These are phyloP conservation scores for Neostethus bicornis DNA, from an alignment of 2,797 vertebrate species.

Conservation along the genomic window DNA sequence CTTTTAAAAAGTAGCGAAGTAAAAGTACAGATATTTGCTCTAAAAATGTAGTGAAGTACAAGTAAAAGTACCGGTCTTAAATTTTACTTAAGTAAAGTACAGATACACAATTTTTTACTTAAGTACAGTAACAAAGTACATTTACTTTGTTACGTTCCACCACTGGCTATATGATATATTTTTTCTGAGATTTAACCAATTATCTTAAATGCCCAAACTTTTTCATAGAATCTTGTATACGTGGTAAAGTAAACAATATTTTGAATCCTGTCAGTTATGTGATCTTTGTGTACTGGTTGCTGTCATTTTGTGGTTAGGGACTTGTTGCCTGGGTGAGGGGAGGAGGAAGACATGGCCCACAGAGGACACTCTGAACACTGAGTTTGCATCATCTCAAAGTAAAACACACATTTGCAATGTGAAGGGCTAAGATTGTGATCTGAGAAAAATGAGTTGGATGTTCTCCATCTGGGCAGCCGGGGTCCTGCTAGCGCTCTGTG, in stretches of 20 bases:
- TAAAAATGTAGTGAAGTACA: too few species aligned
- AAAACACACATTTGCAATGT: slow-evolving; percentile 48
- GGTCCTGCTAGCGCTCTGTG: slow-evolving; percentile 57
- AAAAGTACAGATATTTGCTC: too few species aligned
- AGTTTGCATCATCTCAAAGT: slow-evolving; percentile 39
- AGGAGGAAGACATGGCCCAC: slow-evolving; percentile 48
- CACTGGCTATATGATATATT: too few species aligned
- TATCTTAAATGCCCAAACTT: too few species aligned
- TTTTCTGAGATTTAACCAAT: too few species aligned
- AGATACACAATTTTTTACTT: too few species aligned
- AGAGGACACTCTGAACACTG: slow-evolving; percentile 52
- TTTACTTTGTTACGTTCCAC: too few species aligned
- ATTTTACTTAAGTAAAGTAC: too few species aligned
- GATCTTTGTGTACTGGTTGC: slow-evolving; percentile 13
- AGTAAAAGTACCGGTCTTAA: too few species aligned
- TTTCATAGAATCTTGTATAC: too few species aligned
- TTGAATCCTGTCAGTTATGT: slow-evolving; percentile 10
- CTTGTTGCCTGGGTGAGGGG: slow-evolving; percentile 46
- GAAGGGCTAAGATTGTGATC: slow-evolving; percentile 33
- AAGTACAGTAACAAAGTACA: too few species aligned
- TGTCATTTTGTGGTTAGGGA: slow-evolving; percentile 40
- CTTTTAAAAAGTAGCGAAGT: too few species aligned
- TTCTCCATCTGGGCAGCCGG: slow-evolving; percentile 52
- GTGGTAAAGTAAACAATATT: neutral
- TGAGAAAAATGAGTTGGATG: slow-evolving; percentile 72